Percentiles rank a stretch among this genome's conserved stretches.
phyloP scores from a whole-genome alignment of 2,888 invertebrate species.

The Clivina fossor region DNA sequence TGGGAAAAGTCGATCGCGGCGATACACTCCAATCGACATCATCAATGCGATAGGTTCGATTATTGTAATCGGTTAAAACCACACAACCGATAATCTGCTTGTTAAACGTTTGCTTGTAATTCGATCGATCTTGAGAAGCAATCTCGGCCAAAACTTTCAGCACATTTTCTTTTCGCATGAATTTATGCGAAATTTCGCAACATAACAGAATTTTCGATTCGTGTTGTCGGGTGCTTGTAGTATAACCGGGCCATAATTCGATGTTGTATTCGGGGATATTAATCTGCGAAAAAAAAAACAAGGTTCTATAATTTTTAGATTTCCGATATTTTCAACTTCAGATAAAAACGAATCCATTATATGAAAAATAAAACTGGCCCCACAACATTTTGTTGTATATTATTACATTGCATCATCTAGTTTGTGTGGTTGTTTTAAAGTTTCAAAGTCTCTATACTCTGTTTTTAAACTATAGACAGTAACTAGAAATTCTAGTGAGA shows the following conservation, averaged over 20 bases:
- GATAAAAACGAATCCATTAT: no score
- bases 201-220: slow-evolving; percentile 76
- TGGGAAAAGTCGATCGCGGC: slow-evolving; percentile 64
- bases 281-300: slow-evolving; percentile 53
- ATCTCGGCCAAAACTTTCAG: slow-evolving; percentile 64
- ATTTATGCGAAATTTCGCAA: slow-evolving; percentile 80
- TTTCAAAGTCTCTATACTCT: no score
- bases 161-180: slow-evolving; percentile 76
- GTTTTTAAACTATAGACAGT: no score
- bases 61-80: slow-evolving; percentile 78
- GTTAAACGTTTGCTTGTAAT: slow-evolving; percentile 58
- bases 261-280: slow-evolving; percentile 64
- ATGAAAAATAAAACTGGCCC: no score
- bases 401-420: no score
- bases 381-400: no score
- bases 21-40: slow-evolving; percentile 67
- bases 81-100: slow-evolving; percentile 62
- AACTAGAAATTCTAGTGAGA: no score
- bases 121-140: slow-evolving; percentile 48
- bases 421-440: no score
- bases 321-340: neutral
- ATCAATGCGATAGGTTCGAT: slow-evolving; percentile 71
- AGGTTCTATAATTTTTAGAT: neutral
- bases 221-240: slow-evolving; percentile 83
- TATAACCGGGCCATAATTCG: slow-evolving; percentile 81